A percentile compares a stretch with the other conserved stretches of the same genome.
phyloP scores from a whole-genome alignment of 2,113 vertebrate species.

The Nothocercus nigrocapillus region DNA sequence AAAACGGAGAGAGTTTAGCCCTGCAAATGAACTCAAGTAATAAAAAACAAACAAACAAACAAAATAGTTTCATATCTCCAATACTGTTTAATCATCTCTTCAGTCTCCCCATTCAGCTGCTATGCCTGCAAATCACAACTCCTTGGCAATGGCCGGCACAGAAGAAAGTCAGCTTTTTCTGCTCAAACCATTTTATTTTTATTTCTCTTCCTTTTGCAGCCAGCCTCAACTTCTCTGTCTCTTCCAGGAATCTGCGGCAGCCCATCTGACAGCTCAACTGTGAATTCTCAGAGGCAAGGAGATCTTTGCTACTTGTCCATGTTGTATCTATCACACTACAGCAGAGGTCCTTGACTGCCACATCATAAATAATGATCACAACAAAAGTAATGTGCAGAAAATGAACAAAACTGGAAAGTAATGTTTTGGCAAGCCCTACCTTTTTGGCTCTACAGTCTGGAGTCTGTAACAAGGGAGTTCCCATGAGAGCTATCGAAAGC shows the following conservation, averaged over 20 bases:
- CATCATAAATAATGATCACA: neutral
- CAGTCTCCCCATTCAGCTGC: neutral
- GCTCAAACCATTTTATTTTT: neutral
- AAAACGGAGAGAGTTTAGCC: conserved; percentile 19
- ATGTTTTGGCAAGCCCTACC: neutral
- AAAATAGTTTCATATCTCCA: conserved; percentile 11
- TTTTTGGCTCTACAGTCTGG: neutral
- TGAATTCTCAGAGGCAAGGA: neutral
- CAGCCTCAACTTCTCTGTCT: neutral
- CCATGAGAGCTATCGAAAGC: neutral
- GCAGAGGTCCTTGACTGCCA: neutral
- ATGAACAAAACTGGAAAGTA: neutral
- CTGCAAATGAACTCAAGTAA: neutral
- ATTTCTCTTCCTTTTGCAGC: neutral
- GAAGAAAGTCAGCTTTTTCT: neutral
- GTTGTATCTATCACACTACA: neutral
- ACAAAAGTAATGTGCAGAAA: neutral
- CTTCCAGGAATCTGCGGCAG: neutral
- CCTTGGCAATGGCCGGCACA: neutral
- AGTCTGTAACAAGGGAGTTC: neutral
- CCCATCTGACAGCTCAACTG: neutral
- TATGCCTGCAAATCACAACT: neutral
- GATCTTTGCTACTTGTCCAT: neutral
- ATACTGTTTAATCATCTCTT: conserved; percentile 36
- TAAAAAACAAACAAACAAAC: neutral